phyloP scores from a whole-genome alignment of 2,797 vertebrate genomes.

The Acanthurus leucopareius region DNA sequence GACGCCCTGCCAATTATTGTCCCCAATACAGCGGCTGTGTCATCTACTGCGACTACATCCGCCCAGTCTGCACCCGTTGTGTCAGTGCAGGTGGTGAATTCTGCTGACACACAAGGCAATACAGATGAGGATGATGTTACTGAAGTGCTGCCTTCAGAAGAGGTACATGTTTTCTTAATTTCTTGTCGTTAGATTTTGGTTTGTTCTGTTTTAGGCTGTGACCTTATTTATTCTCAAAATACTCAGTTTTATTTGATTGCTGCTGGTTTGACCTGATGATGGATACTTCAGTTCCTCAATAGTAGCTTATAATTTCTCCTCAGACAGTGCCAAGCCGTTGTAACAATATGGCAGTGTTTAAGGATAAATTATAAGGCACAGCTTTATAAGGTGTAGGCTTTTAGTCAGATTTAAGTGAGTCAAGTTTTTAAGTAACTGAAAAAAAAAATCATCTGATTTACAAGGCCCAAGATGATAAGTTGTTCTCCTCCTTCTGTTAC shows the following conservation, averaged over 20 bases:
- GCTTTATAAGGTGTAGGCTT: not conserved
- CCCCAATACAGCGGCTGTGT: constrained; percentile 63
- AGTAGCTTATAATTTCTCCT: not conserved
- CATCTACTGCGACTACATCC: constrained; percentile 34
- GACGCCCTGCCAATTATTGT: constrained; percentile 82
- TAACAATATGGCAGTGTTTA: no score
- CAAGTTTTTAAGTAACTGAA: not conserved
- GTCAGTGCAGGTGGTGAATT: constrained; percentile 80
- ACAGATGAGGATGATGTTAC: constrained; percentile 72
- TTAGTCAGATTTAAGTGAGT: not conserved
- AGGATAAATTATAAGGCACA: no score
- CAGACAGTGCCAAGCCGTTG: not conserved
- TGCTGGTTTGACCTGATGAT: not conserved
- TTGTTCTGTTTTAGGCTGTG: not conserved
- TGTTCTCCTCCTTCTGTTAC: not conserved
- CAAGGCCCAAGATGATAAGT: not conserved
- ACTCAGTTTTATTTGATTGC: not conserved
- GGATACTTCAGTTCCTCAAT: not conserved
- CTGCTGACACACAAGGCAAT: constrained; percentile 49
- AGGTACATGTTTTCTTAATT: constrained; percentile 54
- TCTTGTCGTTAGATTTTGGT: not conserved
- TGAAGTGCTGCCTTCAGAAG: constrained; percentile 76
- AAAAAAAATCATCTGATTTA: not conserved
- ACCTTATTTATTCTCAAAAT: not conserved
- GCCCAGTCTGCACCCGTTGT: constrained; percentile 49